These are phyloP conservation scores for Condylostylus longicornis DNA, from an alignment of 1,140 invertebrate genomes.

Conservation along the genomic window DNA sequence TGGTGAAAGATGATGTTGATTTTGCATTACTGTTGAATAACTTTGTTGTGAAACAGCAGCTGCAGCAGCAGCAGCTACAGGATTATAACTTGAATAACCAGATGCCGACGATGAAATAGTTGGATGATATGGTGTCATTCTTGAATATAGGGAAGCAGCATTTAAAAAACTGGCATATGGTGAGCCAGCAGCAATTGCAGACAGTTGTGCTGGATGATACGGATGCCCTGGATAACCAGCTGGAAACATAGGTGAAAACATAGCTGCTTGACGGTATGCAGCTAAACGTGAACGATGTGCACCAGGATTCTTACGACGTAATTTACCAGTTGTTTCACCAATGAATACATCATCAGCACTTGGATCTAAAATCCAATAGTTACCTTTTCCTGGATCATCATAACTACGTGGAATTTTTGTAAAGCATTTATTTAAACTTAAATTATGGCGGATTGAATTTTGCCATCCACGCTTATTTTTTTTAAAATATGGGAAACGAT, in stretches of 20 bases:
- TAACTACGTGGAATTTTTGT: conserved; percentile 89
- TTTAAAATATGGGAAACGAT: conserved; percentile 92
- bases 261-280: conserved; percentile 64
- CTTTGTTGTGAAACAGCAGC: conserved; percentile 1
- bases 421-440: conserved; percentile 96
- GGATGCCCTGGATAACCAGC: conserved; percentile 21
- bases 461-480: conserved; percentile 99
- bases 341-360: conserved; percentile 94
- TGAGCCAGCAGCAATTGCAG: no score
- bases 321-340: conserved; percentile 89
- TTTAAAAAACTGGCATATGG: conserved; percentile 20
- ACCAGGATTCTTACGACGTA: conserved; percentile 72
- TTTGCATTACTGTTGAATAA: no score
- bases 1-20: no score
- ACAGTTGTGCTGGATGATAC: conserved; percentile 20
- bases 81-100: background rate
- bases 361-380: conserved; percentile 92
- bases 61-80: conserved; percentile 2
- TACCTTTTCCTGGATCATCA: conserved; percentile 87
- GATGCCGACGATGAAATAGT: background rate
- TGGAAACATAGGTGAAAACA: conserved; percentile 33
- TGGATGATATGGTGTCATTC: conserved; percentile 4
- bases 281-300: conserved; percentile 70
- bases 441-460: conserved; percentile 94
- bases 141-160: conserved; percentile 16